These are phyloP conservation scores for Ophion costatus DNA, from an alignment of 2,888 invertebrate genomes.

Conservation along the genomic window DNA sequence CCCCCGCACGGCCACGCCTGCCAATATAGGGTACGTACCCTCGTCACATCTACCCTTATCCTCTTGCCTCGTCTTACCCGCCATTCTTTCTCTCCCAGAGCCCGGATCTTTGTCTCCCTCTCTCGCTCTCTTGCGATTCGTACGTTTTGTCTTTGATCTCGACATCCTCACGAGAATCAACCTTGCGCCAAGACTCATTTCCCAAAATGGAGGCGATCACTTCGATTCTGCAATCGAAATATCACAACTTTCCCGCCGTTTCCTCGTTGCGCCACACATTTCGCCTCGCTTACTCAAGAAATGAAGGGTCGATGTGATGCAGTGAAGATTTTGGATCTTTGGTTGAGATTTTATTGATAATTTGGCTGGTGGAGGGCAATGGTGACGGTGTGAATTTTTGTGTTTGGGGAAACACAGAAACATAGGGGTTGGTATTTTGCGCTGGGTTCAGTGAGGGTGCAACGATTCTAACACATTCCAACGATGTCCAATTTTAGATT, in stretches of 20 bases:
- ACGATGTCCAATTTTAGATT: background rate
- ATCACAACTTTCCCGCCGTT: background rate
- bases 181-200: constrained; percentile 76
- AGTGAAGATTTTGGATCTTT: background rate
- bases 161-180: constrained; percentile 53
- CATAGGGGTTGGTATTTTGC: background rate
- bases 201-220: constrained; percentile 79
- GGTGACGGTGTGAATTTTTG: no score
- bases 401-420: no score
- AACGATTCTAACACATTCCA: background rate
- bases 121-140: constrained; percentile 60
- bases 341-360: background rate
- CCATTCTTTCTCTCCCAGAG: constrained; percentile 66
- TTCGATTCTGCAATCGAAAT: constrained; percentile 49
- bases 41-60: constrained; percentile 76
- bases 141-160: constrained; percentile 57
- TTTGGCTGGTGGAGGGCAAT: background rate
- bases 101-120: constrained; percentile 51
- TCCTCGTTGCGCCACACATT: background rate
- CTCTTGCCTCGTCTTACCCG: constrained; percentile 67
- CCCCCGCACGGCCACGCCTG: constrained; percentile 82
- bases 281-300: background rate
- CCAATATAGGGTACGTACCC: constrained; percentile 82
- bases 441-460: background rate
- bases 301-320: background rate